Percentiles rank a stretch among this genome's conserved stretches.
These are phyloP conservation scores for Pterocles gutturalis DNA, from an alignment of 2,113 vertebrate species.

Conservation along the genomic window DNA sequence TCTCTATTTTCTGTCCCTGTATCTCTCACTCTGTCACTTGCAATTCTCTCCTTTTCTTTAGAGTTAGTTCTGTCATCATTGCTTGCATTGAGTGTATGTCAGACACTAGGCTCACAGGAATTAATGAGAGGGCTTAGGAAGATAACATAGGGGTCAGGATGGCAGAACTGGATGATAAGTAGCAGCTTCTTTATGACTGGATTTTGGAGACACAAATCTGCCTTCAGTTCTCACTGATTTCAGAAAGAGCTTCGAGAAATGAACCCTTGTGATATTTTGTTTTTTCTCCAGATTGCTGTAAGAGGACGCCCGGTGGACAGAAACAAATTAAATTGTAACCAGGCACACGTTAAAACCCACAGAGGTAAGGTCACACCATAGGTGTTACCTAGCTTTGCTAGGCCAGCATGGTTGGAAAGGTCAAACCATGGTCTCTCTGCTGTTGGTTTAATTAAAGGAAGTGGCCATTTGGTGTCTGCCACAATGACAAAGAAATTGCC, in stretches of 20 bases:
- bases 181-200: neutral
- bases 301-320: accelerated
- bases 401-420: neutral
- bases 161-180: neutral
- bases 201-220: neutral
- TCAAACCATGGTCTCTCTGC: neutral
- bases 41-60: neutral
- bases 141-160: neutral
- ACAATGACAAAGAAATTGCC: neutral
- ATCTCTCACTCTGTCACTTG: neutral
- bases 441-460: neutral
- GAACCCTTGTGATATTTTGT: neutral
- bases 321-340: neutral
- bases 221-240: neutral
- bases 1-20: neutral
- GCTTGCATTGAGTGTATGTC: neutral
- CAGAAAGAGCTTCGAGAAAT: neutral
- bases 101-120: neutral
- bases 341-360: neutral
- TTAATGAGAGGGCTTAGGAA: neutral
- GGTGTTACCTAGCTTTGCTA: neutral
- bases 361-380: neutral
- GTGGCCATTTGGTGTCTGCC: neutral
- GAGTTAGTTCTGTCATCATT: neutral
- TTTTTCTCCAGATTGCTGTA: neutral